These are phyloP conservation scores for Aegotheles bennettii DNA, from an alignment of 2,113 vertebrate genomes.

Conservation along the genomic window DNA sequence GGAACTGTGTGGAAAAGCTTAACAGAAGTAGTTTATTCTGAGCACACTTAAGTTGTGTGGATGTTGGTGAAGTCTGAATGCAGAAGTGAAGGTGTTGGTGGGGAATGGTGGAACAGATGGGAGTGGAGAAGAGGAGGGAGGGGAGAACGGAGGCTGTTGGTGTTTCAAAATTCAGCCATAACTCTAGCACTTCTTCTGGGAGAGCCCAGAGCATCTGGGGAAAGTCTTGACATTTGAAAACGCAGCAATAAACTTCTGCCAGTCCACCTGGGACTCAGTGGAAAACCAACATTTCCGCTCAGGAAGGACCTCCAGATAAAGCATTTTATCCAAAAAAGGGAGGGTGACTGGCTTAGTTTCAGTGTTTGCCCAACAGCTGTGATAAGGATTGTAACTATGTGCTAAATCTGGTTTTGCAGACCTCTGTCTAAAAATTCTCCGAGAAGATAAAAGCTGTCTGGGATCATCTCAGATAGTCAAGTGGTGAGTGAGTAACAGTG, in stretches of 20 bases:
- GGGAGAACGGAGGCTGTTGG: neutral
- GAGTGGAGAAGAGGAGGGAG: neutral
- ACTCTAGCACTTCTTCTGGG: neutral
- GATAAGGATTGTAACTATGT: slow-evolving; percentile 31
- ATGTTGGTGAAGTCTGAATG: neutral
- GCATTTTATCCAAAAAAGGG: neutral
- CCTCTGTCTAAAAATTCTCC: slow-evolving; percentile 75
- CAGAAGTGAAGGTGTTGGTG: neutral
- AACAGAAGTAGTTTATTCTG: neutral
- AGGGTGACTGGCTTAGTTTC: neutral
- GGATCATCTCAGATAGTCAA: slow-evolving; percentile 75
- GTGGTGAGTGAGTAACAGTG: slow-evolving; percentile 73
- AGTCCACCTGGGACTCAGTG: neutral
- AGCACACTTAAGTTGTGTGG: neutral
- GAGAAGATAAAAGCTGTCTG: slow-evolving; percentile 75
- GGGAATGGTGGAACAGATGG: neutral
- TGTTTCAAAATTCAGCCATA: neutral
- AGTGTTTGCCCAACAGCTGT: neutral
- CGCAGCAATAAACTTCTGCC: neutral
- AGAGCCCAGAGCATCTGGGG: neutral
- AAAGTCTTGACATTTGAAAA: neutral
- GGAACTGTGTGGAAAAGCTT: neutral
- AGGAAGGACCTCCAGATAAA: slow-evolving; percentile 6
- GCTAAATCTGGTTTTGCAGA: slow-evolving; percentile 69
- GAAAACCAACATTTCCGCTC: neutral